Percentiles rank a stretch among this genome's conserved stretches.
Evolutionary conservation across 2,888 invertebrate species (phyloP).

Genomic region (Laspeyria flexula): DNA sequence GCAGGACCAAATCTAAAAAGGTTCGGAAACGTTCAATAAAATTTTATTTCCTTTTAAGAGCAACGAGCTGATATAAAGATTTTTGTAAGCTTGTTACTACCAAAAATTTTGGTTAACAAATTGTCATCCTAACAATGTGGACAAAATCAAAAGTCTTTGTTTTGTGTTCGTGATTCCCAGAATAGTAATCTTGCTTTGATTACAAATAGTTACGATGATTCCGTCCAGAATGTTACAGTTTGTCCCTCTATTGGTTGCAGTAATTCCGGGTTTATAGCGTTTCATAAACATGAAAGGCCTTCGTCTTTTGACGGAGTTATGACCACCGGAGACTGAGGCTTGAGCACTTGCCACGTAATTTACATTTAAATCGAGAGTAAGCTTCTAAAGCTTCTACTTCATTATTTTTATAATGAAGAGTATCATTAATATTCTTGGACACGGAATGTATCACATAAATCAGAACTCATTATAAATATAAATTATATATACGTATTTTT

Average conservation of each 20-base stretch:
- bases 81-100: conserved; percentile 32
- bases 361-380: conserved; percentile 64
- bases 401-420: conserved; percentile 47
- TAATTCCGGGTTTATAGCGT: conserved; percentile 37
- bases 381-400: conserved; percentile 29
- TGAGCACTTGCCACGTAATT: conserved; percentile 53
- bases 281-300: conserved; percentile 57
- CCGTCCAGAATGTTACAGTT: conserved; percentile 25
- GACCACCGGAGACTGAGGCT: conserved; percentile 46
- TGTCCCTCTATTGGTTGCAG: conserved; percentile 26
- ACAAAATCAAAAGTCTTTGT: conserved; percentile 18
- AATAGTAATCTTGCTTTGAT: conserved; percentile 37
- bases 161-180: conserved; percentile 24
- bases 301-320: conserved; percentile 49
- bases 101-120: conserved; percentile 19
- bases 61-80: conserved; percentile 50
- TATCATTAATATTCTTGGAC: conserved; percentile 29
- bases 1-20: conserved; percentile 75
- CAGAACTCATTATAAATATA: neutral
- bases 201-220: conserved; percentile 34
- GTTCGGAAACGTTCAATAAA: conserved; percentile 71
- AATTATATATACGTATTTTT: neutral
- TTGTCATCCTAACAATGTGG: conserved; percentile 14
- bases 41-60: conserved; percentile 69
- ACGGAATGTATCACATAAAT: conserved; percentile 8